Percentiles rank a stretch among this genome's conserved stretches.
Conservation (phyloP, 2,113 vertebrate genomes). For the human (Homo sapiens) region GRCh38 chr20:7593501-7594000, state of each 20-base stretch:
- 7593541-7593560: slow-evolving; percentile 43
- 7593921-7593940: slow-evolving; percentile 67
- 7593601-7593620: background rate
- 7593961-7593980: slow-evolving; percentile 68
- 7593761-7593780: background rate
- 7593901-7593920: slow-evolving; percentile 59
- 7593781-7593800: background rate
- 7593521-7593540: background rate
- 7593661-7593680: slow-evolving; percentile 12
- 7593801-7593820: slow-evolving; percentile 39
- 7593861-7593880: slow-evolving; percentile 15
- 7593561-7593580: slow-evolving; percentile 38
- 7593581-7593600: slow-evolving; percentile 15
- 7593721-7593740: slow-evolving; percentile 19
- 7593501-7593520: background rate
- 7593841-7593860: slow-evolving; percentile 15
- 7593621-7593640: slow-evolving; percentile 24
- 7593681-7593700: background rate
- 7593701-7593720: slow-evolving; percentile 44
- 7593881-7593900: slow-evolving; percentile 49
- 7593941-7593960: slow-evolving; percentile 71
- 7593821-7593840: background rate
- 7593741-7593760: background rate
- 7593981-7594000: slow-evolving; percentile 74
- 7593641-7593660: background rate